These are phyloP conservation scores for Pterocles burchelli DNA, from an alignment of 2,113 vertebrate species.

Conservation along the genomic window DNA sequence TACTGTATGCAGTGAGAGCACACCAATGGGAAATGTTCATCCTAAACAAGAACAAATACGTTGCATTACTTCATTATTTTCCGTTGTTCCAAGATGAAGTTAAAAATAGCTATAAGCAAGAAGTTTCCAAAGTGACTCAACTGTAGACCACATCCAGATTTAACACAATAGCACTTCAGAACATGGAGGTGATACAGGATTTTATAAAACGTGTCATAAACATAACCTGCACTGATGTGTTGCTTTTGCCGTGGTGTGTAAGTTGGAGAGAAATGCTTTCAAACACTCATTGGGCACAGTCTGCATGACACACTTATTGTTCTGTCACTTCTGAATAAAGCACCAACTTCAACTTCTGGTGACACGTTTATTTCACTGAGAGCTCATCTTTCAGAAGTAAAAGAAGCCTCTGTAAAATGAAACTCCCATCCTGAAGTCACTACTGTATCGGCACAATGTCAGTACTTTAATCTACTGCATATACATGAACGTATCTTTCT, in stretches of 20 bases:
- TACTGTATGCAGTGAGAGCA: not conserved
- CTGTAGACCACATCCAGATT: not conserved
- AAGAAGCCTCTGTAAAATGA: not conserved
- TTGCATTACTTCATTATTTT: not conserved
- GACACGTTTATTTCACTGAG: not conserved
- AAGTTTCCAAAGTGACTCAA: not conserved
- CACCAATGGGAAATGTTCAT: not conserved
- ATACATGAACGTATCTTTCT: not conserved
- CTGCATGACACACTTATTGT: not conserved
- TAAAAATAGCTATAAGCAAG: not conserved
- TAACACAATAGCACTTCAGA: not conserved
- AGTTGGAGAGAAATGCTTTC: not conserved
- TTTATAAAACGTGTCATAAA: not conserved
- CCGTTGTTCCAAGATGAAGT: not conserved
- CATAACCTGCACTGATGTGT: not conserved
- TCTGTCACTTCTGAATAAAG: not conserved
- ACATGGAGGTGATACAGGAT: not conserved
- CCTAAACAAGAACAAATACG: not conserved
- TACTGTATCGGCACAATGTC: accelerated
- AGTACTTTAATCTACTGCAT: not conserved
- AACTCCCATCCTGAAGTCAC: not conserved
- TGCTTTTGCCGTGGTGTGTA: not conserved
- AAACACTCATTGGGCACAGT: not conserved
- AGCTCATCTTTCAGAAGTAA: not conserved
- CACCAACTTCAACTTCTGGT: not conserved